These are phyloP conservation scores for Gymnogyps californianus DNA, from an alignment of 2,113 vertebrate species.

Conservation along the genomic window DNA sequence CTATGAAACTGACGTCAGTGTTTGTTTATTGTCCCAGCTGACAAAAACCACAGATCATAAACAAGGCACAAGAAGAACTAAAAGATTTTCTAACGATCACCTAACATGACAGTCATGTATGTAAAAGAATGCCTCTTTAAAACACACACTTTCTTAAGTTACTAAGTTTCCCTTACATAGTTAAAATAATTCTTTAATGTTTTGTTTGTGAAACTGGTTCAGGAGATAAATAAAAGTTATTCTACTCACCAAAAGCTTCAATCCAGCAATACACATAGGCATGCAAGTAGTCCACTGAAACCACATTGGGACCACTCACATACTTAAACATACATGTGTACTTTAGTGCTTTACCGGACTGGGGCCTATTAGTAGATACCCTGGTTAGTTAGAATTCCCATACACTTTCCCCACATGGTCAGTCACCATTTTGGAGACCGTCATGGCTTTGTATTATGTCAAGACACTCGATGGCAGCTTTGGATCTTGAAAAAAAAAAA, in stretches of 20 bases:
- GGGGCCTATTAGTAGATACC: constrained; percentile 46
- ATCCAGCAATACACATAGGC: constrained; percentile 60
- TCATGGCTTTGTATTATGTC: constrained; percentile 29
- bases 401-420: constrained; percentile 19
- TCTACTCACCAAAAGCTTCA: constrained; percentile 65
- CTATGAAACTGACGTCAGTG: not conserved
- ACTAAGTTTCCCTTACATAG: not conserved
- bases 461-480: constrained; percentile 39
- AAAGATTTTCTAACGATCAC: not conserved
- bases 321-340: constrained; percentile 25
- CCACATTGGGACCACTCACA: constrained; percentile 41
- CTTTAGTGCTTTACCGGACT: constrained; percentile 34
- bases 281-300: constrained; percentile 51
- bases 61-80: not conserved
- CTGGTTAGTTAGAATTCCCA: constrained; percentile 43
- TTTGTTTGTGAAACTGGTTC: not conserved
- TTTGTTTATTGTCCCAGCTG: not conserved
- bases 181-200: not conserved
- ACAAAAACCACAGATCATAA: not conserved
- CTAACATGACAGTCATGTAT: not conserved
- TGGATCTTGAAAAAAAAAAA: not conserved
- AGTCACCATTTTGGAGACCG: constrained; percentile 19
- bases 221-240: constrained; percentile 53
- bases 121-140: not conserved
- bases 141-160: not conserved